Percentiles rank a stretch among this genome's conserved stretches.
Evolutionary conservation across 2,888 invertebrate genomes (phyloP).

Genomic region (Acronicta aceris): DNA sequence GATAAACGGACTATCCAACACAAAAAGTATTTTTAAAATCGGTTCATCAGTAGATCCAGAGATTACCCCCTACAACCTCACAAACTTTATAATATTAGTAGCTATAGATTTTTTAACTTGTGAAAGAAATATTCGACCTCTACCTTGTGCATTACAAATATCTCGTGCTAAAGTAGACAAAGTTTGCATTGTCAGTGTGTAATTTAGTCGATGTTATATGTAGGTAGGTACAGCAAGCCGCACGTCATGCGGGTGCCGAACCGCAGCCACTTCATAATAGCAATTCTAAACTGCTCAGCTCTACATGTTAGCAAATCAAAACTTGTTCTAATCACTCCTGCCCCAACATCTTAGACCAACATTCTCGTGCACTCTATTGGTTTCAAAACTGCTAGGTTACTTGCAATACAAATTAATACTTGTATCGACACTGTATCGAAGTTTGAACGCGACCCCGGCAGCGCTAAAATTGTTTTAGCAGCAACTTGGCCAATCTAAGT

Average conservation of each 20-base stretch:
- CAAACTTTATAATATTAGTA: too few species aligned
- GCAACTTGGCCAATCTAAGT: slow-evolving; percentile 63
- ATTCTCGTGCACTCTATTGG: slow-evolving; percentile 5
- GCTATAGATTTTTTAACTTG: too few species aligned
- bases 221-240: too few species aligned
- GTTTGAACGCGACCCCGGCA: slow-evolving; percentile 37
- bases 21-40: too few species aligned
- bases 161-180: too few species aligned
- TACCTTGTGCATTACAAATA: too few species aligned
- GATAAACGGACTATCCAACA: too few species aligned
- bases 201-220: too few species aligned
- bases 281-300: not conserved
- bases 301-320: not conserved
- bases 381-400: slow-evolving; percentile 24
- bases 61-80: too few species aligned
- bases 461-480: slow-evolving; percentile 55
- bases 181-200: too few species aligned
- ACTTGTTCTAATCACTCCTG: slow-evolving; percentile 1
- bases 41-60: too few species aligned
- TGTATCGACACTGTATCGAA: slow-evolving; percentile 46
- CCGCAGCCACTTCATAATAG: not conserved
- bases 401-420: slow-evolving; percentile 38
- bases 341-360: slow-evolving; percentile 2
- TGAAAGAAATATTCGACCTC: too few species aligned
- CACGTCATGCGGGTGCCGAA: not conserved